Base-by-base conservation (phyloP, 2,888 invertebrate genomes). In the Desoria tigrina region DNA sequence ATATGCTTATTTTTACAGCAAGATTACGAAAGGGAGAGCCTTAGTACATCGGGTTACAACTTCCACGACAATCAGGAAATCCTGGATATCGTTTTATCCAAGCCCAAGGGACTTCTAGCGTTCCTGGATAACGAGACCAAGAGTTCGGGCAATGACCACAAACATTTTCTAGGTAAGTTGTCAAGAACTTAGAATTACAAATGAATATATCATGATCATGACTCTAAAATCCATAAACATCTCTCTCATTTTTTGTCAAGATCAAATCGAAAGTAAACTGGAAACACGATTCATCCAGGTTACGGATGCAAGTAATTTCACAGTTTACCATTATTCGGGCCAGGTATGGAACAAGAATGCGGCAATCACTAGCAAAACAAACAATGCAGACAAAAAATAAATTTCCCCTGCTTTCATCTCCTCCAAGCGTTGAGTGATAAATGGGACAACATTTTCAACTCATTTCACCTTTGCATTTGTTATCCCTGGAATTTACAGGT, bases 31-130 rank as follows among this genome's bases (percentile, higher is more conserved):
- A 90, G 90, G 69, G 95, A 96, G 79, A 94, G 95, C 79, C 84
- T 93, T 53, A 85, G 88, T 7, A 83, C 85, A n/a, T 84, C 86
- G 45, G 83, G 85, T 32, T 83, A 93, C 37, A 86, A 87, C 74
- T 95, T 88, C 79, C 91, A 92, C 79, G 92, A 94, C 79, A 96
- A 96, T 79, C 90, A 91, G 77, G 87, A 87, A 60, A 88, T 92
- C 24, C 85, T 96, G 28, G 94, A 96, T 78, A 89, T 92, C 80
- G 84, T 96, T 28, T 86, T 96, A 81, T 87, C 87, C 51, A 90
- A 90, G 79, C 90, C 90, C 3, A 84, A 87, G 65, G 94, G 95
- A 0, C 81, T 96, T 0, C 86, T 95, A 77, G 88, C 88, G 71
- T 84, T 93, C 63, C 85, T 96, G 68, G 95, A 96, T 80, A 92